Evolutionary conservation across 2,113 vertebrate genomes (phyloP).

Genomic region (Chloropsis hardwickii): DNA sequence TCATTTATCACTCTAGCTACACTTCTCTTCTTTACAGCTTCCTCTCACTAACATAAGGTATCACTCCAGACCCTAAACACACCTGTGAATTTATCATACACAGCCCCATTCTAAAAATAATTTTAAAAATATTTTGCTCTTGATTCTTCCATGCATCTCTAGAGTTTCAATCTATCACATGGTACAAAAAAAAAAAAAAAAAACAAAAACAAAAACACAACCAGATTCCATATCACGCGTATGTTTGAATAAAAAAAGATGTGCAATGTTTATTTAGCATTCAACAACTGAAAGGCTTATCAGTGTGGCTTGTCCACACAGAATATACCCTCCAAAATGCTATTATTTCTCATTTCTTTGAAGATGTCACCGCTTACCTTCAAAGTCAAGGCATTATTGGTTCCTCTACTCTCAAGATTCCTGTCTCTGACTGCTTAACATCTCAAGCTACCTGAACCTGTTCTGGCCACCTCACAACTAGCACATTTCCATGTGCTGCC

Average conservation of each 20-base stretch:
- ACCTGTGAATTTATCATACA: fast-evolving
- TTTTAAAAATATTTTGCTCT: neutral
- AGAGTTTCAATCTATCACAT: neutral
- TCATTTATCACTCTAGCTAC: neutral
- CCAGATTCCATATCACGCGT: neutral
- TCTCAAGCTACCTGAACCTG: neutral
- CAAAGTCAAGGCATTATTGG: neutral
- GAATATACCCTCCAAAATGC: neutral
- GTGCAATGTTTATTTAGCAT: neutral
- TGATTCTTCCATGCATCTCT: neutral
- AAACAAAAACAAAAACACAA: neutral
- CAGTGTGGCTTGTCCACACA: neutral
- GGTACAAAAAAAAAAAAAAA: neutral
- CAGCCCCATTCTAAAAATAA: neutral
- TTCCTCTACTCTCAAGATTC: neutral
- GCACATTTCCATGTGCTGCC: neutral
- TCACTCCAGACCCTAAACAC: neutral
- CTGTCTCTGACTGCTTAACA: neutral
- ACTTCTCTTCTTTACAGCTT: neutral
- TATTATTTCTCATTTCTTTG: neutral
- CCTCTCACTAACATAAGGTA: neutral
- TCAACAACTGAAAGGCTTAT: neutral
- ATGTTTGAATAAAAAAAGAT: neutral
- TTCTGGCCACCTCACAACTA: neutral
- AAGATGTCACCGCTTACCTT: neutral